Percentiles rank a stretch among this genome's conserved stretches.
phyloP scores from a whole-genome alignment of 1,140 invertebrate genomes.

The Zaprionus lachaisei region DNA sequence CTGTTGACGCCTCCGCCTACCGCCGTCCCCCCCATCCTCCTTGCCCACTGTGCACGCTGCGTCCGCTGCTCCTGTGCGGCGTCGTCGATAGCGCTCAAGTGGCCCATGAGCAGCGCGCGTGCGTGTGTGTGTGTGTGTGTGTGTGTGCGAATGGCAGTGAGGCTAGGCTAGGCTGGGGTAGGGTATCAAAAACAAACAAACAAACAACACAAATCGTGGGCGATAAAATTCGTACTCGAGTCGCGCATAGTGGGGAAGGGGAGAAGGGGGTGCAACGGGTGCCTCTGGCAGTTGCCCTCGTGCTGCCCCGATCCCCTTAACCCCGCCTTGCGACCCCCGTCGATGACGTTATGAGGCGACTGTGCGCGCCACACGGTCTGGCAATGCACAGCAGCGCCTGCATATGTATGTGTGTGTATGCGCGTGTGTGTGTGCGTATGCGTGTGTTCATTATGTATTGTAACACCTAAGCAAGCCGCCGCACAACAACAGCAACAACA shows the following conservation, averaged over 20 bases:
- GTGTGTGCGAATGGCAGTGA: constrained; percentile 32
- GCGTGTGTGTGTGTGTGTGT: constrained; percentile 27
- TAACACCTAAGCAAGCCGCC: constrained; percentile 72
- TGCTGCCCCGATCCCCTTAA: constrained; percentile 5
- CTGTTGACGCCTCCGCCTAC: neutral
- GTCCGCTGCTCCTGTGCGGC: neutral
- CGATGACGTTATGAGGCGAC: constrained; percentile 67
- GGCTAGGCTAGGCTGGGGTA: constrained; percentile 40
- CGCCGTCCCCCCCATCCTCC: neutral
- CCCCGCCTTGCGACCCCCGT: neutral
- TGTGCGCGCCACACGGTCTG: constrained; percentile 72
- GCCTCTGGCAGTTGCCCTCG: constrained; percentile 1
- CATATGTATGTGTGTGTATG: constrained; percentile 27
- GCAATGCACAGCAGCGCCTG: constrained; percentile 53
- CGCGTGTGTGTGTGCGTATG: constrained; percentile 22
- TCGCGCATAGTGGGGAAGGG: constrained; percentile 7
- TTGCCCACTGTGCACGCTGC: neutral
- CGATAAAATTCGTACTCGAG: constrained; percentile 73
- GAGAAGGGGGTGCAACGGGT: neutral
- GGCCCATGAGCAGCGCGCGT: constrained; percentile 29
- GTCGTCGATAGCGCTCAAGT: constrained; percentile 47
- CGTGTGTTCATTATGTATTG: constrained; percentile 66
- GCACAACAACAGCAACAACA: constrained; percentile 51
- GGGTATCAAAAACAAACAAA: constrained; percentile 76
- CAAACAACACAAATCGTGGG: constrained; percentile 67